Conservation (phyloP, 2,113 vertebrate species). For the Marmota monax region DNA sequence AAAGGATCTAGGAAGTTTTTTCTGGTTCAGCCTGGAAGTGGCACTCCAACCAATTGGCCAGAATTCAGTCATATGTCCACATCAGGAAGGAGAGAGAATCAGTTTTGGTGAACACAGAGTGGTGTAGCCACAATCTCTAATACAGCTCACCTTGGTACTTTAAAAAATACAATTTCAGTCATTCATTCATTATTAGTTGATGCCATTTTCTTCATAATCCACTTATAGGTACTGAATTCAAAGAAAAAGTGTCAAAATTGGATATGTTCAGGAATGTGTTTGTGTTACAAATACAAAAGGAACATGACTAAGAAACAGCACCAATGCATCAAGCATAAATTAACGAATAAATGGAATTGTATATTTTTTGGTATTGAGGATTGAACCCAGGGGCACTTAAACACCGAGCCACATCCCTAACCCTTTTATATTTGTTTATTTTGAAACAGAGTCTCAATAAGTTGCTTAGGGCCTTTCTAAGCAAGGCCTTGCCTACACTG, state of each 20-base stretch:
- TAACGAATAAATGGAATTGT: not conserved
- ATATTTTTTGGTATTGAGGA: not conserved
- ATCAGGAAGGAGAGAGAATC: not conserved
- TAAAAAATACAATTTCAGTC: not conserved
- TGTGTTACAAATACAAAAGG: not conserved
- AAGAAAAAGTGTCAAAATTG: not conserved
- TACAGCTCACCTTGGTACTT: not conserved
- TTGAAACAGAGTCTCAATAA: too few relatives aligned
- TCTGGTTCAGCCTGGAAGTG: not conserved
- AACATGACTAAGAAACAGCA: not conserved
- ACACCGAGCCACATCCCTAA: too few relatives aligned
- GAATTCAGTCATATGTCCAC: not conserved
- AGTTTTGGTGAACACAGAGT: not conserved
- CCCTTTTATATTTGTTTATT: too few relatives aligned
- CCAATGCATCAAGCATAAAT: not conserved
- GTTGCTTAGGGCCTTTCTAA: too few relatives aligned
- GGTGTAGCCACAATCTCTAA: not conserved
- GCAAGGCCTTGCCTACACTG: too few relatives aligned
- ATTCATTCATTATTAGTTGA: not conserved
- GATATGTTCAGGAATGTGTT: not conserved
- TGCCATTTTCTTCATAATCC: conserved; percentile 17
- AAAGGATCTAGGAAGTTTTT: not conserved
- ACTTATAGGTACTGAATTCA: not conserved
- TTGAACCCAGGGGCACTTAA: not conserved
- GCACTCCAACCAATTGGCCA: not conserved